Evolutionary conservation across 2,888 invertebrate species (phyloP), one percentile per base, ranked within the genome.

Genomic region (Anthoptus insignis): DNA sequence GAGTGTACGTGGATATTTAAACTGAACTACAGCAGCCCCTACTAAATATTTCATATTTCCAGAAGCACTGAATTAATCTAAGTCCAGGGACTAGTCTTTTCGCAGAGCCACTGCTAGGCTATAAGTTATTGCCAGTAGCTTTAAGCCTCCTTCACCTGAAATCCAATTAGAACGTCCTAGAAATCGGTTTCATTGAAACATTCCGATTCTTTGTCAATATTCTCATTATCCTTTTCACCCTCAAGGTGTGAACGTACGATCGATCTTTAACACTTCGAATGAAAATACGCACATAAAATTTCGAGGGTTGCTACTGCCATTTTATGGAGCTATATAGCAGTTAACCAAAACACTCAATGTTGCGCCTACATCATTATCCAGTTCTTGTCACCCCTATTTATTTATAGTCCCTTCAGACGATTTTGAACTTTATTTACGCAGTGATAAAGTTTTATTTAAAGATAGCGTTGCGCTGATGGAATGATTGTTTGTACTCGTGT

Each of bases 361-460:
- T 77, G 59, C 63, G 80, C 79, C 81, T 78, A 82, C 84, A 80
- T 85, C 84, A 83, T 86, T 86, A 86, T 84, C 75, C 76, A 73
- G 74, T 79, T 75, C 66, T 67, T 61, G 54, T 70, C 79, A 68
- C 77, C 81, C 80, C 74, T 80, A 78, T 77, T 75, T 71, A 69
- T 69, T 67, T 70, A 60, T 64, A 16, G 11, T 34, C 11, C 22
- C 1, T 11, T n/a, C 29, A 58, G 27, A 1, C 16, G 11, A 67
- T 67, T 66, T 27, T 16, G 13, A 14, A 68, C 71, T 65, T 57
- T 71, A 67, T 32, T 1, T 0, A 0, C 14, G 56, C 5, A 53
- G 47, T n/a, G 11, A 39, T 3, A 37, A 32, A 59, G 64, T 72
- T 39, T 7, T n/a, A n/a, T 16, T 63, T 37, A 14, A 3, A 7